A percentile compares a stretch with the other conserved stretches of the same genome.
These are phyloP conservation scores for Acyrthosiphon pisum DNA, from an alignment of 1,140 invertebrate genomes.

Conservation along the genomic window DNA sequence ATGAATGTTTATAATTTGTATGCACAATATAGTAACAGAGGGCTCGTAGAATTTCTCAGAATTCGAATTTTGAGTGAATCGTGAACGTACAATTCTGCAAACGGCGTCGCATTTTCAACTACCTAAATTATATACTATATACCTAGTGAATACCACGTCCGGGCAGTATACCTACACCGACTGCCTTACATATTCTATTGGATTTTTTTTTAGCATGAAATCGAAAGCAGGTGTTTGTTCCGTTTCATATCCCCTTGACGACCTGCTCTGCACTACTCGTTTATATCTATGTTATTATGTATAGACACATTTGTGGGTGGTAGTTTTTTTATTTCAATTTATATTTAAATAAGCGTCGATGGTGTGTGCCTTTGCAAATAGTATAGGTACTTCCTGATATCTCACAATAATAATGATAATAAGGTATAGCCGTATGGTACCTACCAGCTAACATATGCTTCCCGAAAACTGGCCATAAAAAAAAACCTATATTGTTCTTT, in stretches of 20 bases:
- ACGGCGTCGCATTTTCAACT: not conserved
- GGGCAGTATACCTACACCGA: not conserved
- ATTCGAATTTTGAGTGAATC: not conserved
- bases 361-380: not conserved
- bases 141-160: not conserved
- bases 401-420: not conserved
- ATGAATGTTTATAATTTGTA: not conserved
- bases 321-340: conserved; percentile 13
- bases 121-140: not conserved
- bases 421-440: no score
- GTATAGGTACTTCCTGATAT: not conserved
- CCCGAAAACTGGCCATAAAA: not conserved
- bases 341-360: not conserved
- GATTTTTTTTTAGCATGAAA: not conserved
- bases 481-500: not conserved
- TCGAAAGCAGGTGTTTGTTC: conserved; percentile 16
- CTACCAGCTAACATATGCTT: not conserved
- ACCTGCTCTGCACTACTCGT: not conserved
- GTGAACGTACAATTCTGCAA: not conserved
- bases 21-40: no score
- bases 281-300: not conserved
- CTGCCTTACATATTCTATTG: not conserved
- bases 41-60: not conserved
- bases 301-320: not conserved
- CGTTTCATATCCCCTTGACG: not conserved